A percentile compares a stretch with the other conserved stretches of the same genome.
phyloP scores from a whole-genome alignment of 2,797 vertebrate genomes.

The Danio kyathit region DNA sequence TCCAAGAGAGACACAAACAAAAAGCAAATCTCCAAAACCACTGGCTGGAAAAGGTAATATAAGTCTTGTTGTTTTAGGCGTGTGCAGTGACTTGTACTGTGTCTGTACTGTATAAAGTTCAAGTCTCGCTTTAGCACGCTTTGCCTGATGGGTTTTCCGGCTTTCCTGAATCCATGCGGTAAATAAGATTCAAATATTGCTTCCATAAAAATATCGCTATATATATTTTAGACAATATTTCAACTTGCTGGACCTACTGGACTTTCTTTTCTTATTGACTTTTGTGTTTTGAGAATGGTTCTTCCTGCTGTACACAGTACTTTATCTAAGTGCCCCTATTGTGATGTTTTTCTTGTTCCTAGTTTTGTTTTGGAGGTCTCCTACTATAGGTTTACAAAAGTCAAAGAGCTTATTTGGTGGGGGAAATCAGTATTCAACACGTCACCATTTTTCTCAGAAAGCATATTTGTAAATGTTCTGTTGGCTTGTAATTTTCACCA shows the following conservation, averaged over 20 bases:
- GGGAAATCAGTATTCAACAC: no score
- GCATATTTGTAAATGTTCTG: no score
- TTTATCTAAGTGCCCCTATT: not conserved
- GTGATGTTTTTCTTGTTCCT: no score
- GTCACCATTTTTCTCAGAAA: no score
- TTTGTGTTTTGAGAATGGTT: not conserved
- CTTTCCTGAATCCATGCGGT: slow-evolving; percentile 6
- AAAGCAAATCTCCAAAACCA: slow-evolving; percentile 21
- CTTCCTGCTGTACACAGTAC: not conserved
- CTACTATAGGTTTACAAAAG: no score
- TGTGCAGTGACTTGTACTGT: slow-evolving; percentile 43
- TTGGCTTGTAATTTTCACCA: no score
- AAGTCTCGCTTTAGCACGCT: slow-evolving; percentile 3
- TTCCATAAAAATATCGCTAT: slow-evolving; percentile 21
- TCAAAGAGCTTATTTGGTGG: no score
- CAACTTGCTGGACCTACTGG: not conserved
- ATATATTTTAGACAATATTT: slow-evolving; percentile 23
- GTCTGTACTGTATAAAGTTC: slow-evolving; percentile 23
- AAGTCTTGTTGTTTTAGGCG: slow-evolving; percentile 35
- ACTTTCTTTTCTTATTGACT: not conserved
- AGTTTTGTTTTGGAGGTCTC: no score
- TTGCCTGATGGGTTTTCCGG: slow-evolving; percentile 24
- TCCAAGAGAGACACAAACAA: slow-evolving; percentile 12
- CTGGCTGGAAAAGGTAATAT: slow-evolving; percentile 23
- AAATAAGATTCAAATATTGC: slow-evolving; percentile 32